A percentile compares a stretch with the other conserved stretches of the same genome.
Evolutionary conservation across 2,888 invertebrate species (phyloP).

Genomic region (Ptychoptera albimana): DNA sequence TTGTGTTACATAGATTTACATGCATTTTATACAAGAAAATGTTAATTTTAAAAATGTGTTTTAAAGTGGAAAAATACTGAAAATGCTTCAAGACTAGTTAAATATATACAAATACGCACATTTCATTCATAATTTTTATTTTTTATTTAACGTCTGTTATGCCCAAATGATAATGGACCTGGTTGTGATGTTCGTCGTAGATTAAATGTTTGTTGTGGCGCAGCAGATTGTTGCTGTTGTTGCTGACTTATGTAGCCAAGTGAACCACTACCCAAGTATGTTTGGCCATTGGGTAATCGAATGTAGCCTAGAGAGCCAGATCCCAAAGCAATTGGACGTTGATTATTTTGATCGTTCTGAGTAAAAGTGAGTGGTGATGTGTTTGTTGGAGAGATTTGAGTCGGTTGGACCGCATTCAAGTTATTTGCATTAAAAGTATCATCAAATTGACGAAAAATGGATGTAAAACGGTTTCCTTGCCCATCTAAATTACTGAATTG

Average conservation of each 20-base stretch:
- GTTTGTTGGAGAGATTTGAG: not conserved
- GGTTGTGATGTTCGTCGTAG: slow-evolving; percentile 3
- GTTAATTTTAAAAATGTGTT: no score
- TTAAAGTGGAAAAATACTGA: no score
- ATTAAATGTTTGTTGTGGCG: no score
- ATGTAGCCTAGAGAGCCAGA: slow-evolving; percentile 30
- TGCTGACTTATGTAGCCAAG: slow-evolving; percentile 27
- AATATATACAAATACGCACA: no score
- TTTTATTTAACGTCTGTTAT: not conserved
- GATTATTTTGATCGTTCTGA: slow-evolving; percentile 10
- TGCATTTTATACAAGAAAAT: no score
- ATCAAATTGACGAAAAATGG: not conserved
- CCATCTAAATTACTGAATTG: not conserved
- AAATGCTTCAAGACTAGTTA: no score
- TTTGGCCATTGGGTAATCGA: slow-evolving; percentile 25
- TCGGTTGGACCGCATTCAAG: not conserved
- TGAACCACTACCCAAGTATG: slow-evolving; percentile 30
- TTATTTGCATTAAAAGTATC: not conserved
- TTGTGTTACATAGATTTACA: no score
- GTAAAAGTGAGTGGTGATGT: slow-evolving; percentile 7
- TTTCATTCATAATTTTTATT: no score
- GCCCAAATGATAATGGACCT: slow-evolving; percentile 6
- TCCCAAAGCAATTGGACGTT: slow-evolving; percentile 23
- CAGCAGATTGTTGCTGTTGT: slow-evolving; percentile 12
- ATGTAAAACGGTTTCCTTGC: not conserved